These are phyloP conservation scores for Tragopan temminckii DNA, from an alignment of 2,797 vertebrate species.

Conservation along the genomic window DNA sequence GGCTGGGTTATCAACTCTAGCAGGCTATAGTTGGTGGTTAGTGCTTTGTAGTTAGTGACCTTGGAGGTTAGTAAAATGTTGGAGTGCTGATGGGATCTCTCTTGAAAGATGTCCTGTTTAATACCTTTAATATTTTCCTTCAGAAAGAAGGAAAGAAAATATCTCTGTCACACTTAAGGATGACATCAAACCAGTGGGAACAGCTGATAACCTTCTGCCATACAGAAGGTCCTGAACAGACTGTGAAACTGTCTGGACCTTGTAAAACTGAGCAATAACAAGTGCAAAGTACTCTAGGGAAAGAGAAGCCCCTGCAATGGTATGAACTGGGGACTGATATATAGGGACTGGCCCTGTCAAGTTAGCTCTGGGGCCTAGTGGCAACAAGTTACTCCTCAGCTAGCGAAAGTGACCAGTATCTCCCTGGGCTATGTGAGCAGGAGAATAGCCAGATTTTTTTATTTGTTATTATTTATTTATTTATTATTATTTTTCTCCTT, in stretches of 20 bases:
- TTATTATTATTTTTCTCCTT: neutral
- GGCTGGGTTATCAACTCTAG: fast-evolving
- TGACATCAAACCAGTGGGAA: fast-evolving
- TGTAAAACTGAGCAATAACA: neutral
- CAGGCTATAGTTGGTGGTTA: neutral
- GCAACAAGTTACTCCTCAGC: neutral
- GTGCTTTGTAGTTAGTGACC: neutral
- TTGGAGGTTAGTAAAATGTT: neutral
- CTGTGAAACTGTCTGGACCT: neutral
- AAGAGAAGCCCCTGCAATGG: neutral
- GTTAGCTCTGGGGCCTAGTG: neutral
- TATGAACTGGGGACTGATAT: neutral
- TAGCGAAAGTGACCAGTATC: neutral
- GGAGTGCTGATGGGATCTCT: neutral
- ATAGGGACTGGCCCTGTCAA: neutral
- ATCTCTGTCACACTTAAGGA: neutral
- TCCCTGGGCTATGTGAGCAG: neutral
- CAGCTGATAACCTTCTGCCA: neutral
- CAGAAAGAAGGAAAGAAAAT: neutral
- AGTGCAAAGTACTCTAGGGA: neutral
- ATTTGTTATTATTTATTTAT: too few relatives aligned
- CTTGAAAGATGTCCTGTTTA: neutral
- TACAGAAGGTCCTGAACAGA: neutral
- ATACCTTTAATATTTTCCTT: neutral
- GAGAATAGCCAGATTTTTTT: neutral